These are phyloP conservation scores for Fregetta grallaria DNA, from an alignment of 2,113 vertebrate genomes.

Conservation along the genomic window DNA sequence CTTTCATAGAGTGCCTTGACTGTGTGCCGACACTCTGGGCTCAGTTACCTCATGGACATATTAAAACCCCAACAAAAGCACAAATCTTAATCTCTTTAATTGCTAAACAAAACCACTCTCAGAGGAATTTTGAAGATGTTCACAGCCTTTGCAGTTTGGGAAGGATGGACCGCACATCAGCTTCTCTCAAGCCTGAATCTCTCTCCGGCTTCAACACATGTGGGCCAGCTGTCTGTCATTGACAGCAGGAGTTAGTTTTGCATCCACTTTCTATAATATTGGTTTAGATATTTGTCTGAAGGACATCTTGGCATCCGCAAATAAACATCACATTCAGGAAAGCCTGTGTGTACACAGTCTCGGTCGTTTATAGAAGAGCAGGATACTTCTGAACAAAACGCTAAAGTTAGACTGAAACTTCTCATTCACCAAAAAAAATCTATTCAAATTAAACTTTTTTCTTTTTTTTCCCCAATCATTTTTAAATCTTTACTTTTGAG, in stretches of 20 bases:
- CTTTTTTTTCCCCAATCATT: background rate
- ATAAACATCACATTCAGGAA: conserved; percentile 40
- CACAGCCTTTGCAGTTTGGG: background rate
- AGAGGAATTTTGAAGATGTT: background rate
- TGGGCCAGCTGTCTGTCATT: conserved; percentile 1
- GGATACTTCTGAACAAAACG: conserved; percentile 23
- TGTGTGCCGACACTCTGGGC: background rate
- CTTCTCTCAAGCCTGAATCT: background rate
- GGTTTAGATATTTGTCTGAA: conserved; percentile 28
- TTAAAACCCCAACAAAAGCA: background rate
- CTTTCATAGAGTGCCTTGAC: background rate
- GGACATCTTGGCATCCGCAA: conserved; percentile 40
- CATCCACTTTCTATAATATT: background rate
- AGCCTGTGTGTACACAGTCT: background rate
- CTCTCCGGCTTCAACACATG: background rate
- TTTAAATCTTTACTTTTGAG: background rate
- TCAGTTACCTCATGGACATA: background rate
- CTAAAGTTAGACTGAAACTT: conserved; percentile 20
- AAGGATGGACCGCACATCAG: background rate
- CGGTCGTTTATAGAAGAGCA: conserved; percentile 9
- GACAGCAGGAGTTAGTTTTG: background rate
- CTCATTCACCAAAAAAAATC: background rate
- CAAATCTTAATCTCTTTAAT: background rate
- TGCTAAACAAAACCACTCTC: background rate
- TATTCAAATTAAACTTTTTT: background rate